Base-by-base conservation (phyloP, 92 coral and sea anemone genomes). In the Siderastrea siderea region DNA sequence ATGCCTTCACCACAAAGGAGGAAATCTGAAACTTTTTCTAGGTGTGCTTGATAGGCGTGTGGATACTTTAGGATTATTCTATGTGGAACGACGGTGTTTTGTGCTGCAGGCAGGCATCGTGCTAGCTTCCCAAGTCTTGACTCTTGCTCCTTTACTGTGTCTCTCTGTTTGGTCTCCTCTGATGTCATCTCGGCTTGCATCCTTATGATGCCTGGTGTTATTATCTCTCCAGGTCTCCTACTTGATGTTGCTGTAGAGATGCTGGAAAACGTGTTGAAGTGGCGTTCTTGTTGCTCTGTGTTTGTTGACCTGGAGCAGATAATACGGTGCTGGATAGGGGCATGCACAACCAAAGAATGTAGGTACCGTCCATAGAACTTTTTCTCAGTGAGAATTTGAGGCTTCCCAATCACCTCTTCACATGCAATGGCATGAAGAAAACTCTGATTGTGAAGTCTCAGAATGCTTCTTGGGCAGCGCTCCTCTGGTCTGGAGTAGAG, bases 201-300 rank as follows among this genome's bases (percentile, higher is more conserved):
- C 26, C 86, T 63, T 43, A 87, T 70, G 60, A 83, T 81, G 59
- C 77, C 84, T 17, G 85, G 89, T 44, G 86, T 87, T 47, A 87
- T 84, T 47, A 91, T 91, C 38, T 87, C 86, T 9, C 79, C 79
- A 57, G 94, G 94, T 17, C 81, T 73, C 44, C 85, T 73, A 43
- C 78, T 69, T 10, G 92, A 87, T 64, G 94, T 86, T 7, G 80
- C 44, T 17, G n/a, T 6, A 12, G 89, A 54, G 49, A 85, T 86
- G 66, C 74, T 85, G 45, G 63, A 78, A 10, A 85, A 45, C 5
- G 86, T 50, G 38, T 66, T 80, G 64, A 88, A 88, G 16, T 71
- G 71, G 3, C 83, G 59, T 53, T 88, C 87, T 73, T 80, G 80
- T 12, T 73, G 75, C 51, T 88, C 91, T 7, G 87, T 58, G 11